phyloP scores from a whole-genome alignment of 2,888 invertebrate species.

The Stenodema calcarata region DNA sequence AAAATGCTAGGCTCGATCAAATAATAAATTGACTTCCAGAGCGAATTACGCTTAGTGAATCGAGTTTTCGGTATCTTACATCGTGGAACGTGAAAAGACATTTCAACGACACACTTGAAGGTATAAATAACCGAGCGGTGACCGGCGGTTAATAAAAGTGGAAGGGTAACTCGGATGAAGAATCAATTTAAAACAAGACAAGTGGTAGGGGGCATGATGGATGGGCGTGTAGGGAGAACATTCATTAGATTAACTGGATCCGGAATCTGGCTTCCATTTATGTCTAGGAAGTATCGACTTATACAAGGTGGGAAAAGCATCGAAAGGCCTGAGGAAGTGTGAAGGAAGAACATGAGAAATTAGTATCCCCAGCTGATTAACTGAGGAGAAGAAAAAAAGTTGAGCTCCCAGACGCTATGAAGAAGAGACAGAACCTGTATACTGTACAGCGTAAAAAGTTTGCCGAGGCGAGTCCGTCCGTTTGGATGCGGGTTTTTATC shows the following conservation, averaged over 20 bases:
- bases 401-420: neutral
- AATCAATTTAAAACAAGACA: slow-evolving; percentile 19
- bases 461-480: neutral
- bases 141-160: slow-evolving; percentile 1
- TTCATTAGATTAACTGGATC: slow-evolving; percentile 32
- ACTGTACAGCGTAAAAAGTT: neutral
- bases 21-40: too few species aligned
- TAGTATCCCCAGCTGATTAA: slow-evolving; percentile 32
- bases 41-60: neutral
- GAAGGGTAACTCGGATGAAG: neutral
- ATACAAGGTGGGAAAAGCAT: slow-evolving; percentile 9
- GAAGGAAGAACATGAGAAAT: slow-evolving; percentile 34
- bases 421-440: neutral
- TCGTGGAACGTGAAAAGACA: neutral
- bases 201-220: slow-evolving; percentile 16
- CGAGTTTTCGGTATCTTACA: neutral
- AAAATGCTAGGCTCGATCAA: too few species aligned
- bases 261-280: slow-evolving; percentile 30
- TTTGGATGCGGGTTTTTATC: neutral
- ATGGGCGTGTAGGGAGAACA: slow-evolving; percentile 16
- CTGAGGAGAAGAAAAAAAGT: neutral
- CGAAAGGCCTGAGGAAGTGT: neutral
- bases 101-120: neutral
- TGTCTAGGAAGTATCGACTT: neutral
- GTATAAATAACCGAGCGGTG: neutral